Conservation (phyloP, 2,113 vertebrate genomes). For the Antechinus flavipes region DNA sequence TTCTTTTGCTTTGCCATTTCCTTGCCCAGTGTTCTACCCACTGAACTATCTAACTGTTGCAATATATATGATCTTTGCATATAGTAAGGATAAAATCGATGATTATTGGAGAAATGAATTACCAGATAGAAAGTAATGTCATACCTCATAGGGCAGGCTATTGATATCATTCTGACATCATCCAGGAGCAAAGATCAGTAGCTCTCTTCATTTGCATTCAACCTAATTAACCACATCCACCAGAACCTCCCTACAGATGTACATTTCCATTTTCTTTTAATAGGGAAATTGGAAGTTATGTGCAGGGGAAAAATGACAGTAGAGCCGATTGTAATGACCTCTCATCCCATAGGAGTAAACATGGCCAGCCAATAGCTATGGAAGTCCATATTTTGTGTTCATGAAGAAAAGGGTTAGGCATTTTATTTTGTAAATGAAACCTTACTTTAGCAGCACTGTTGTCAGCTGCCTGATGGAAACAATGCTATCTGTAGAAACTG, state of each 20-base stretch:
- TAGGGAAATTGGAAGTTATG: slow-evolving; percentile 33
- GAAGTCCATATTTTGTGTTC: slow-evolving; percentile 65
- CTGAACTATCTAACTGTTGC: no score
- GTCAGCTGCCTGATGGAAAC: slow-evolving; percentile 62
- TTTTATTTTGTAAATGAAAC: slow-evolving; percentile 78
- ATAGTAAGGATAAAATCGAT: neutral
- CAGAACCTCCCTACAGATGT: neutral
- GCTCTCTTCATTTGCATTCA: neutral
- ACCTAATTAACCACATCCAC: neutral
- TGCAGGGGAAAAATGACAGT: slow-evolving; percentile 44
- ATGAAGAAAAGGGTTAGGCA: slow-evolving; percentile 51
- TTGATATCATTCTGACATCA: neutral
- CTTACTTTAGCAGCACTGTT: slow-evolving; percentile 63
- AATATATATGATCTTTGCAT: neutral
- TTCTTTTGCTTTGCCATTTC: no score
- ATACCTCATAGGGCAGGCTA: neutral
- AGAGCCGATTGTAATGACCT: slow-evolving; percentile 37
- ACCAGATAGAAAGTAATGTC: neutral
- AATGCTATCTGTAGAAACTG: slow-evolving; percentile 29
- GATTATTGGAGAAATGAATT: neutral
- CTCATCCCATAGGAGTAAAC: slow-evolving; percentile 71
- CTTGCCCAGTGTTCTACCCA: no score
- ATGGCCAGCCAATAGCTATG: slow-evolving; percentile 61
- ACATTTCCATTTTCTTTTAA: slow-evolving; percentile 39
- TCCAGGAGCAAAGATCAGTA: neutral